These are phyloP conservation scores for Perca schrenkii DNA, from an alignment of 2,113 vertebrate species.

Conservation along the genomic window DNA sequence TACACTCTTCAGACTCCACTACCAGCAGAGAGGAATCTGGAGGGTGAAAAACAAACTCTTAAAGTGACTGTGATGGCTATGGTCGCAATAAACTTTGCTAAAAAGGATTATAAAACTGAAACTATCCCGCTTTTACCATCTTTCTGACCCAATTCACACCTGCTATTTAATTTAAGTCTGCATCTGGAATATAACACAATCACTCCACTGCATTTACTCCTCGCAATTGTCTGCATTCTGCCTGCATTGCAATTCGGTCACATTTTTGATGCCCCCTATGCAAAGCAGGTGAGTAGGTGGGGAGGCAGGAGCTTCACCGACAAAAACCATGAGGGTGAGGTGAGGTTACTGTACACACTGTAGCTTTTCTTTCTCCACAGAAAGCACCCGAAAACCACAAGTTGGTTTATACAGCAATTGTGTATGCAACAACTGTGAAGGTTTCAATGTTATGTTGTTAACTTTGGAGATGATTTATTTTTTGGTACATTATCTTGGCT, in stretches of 20 bases:
- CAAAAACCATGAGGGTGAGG: not conserved
- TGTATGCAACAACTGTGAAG: not conserved
- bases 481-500: not conserved
- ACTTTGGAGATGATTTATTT: slow-evolving; percentile 8
- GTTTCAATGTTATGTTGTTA: not conserved
- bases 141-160: slow-evolving; percentile 29
- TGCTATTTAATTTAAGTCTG: slow-evolving; percentile 32
- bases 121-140: not conserved
- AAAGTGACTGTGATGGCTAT: slow-evolving; percentile 30
- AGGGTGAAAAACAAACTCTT: slow-evolving; percentile 61
- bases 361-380: not conserved
- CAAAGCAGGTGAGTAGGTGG: slow-evolving; percentile 3
- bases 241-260: slow-evolving; percentile 8
- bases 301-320: slow-evolving; percentile 4
- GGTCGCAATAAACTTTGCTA: slow-evolving; percentile 29
- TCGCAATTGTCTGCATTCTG: slow-evolving; percentile 10
- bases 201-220: not conserved
- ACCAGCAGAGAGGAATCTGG: slow-evolving; percentile 8
- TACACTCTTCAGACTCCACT: slow-evolving; percentile 15
- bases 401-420: not conserved
- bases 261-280: slow-evolving; percentile 13
- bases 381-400: not conserved
- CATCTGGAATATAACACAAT: slow-evolving; percentile 13
- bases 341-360: not conserved
- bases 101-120: slow-evolving; percentile 26